A percentile compares a stretch with the other conserved stretches of the same genome.
Conservation (phyloP, 2,888 invertebrate genomes). For the Schizotus pectinicornis region DNA sequence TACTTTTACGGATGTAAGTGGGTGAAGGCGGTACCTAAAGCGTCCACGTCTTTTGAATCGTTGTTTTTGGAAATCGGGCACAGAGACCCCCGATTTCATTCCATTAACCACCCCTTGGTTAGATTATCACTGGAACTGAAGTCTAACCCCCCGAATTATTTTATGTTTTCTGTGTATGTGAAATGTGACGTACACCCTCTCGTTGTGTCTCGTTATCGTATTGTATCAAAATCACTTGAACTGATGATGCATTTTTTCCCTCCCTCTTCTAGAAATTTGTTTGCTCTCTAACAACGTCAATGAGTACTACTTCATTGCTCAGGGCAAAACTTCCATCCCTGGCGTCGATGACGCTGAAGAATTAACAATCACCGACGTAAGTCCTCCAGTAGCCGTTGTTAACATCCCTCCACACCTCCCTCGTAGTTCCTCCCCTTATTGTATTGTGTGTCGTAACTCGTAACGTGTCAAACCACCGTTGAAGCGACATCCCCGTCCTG, state of each 20-base stretch:
- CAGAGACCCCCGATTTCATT: constrained; percentile 5
- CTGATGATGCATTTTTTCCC: constrained; percentile 1
- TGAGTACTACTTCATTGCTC: constrained; percentile 94
- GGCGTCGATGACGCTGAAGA: constrained; percentile 96
- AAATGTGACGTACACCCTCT: constrained; percentile 1
- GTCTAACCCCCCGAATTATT: not conserved
- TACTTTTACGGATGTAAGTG: constrained; percentile 85
- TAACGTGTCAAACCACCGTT: too few relatives aligned
- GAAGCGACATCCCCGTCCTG: too few relatives aligned
- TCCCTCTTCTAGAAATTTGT: constrained; percentile 69
- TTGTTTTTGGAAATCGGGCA: constrained; percentile 1
- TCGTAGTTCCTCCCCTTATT: too few relatives aligned
- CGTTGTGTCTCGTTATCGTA: constrained; percentile 4
- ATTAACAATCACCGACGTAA: constrained; percentile 88
- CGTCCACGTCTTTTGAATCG: constrained; percentile 19
- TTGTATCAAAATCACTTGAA: too few relatives aligned
- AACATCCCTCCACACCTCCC: constrained; percentile 1
- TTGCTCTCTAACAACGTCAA: constrained; percentile 85
- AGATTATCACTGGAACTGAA: too few relatives aligned
- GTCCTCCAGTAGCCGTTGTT: constrained; percentile 55
- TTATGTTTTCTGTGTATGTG: not conserved
- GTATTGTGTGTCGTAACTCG: too few relatives aligned
- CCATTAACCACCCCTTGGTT: not conserved
- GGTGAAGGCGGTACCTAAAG: constrained; percentile 13
- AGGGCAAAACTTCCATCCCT: constrained; percentile 97